Percentiles rank a stretch among this genome's conserved stretches.
Conservation (phyloP, 1,140 invertebrate species). For the Aphelinus atriplicis region DNA sequence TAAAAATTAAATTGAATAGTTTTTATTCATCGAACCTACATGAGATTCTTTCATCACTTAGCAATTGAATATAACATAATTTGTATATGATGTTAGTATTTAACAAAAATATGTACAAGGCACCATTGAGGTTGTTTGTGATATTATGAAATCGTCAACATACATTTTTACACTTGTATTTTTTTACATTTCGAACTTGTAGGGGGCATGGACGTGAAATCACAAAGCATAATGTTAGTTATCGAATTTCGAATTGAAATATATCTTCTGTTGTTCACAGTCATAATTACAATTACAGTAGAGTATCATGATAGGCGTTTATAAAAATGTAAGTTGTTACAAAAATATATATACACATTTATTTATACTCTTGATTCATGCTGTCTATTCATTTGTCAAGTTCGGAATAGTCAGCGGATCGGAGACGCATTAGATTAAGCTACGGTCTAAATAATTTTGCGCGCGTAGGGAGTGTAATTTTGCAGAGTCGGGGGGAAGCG, state of each 20-base stretch:
- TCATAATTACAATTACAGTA: too few species aligned
- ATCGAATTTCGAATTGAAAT: background rate
- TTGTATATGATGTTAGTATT: constrained; percentile 17
- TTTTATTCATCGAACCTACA: constrained; percentile 1
- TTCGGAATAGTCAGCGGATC: too few species aligned
- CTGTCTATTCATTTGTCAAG: too few species aligned
- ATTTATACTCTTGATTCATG: too few species aligned
- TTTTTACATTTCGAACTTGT: background rate
- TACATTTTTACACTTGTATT: constrained; percentile 2
- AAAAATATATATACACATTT: too few species aligned
- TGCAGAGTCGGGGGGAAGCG: too few species aligned
- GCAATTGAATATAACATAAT: constrained; percentile 10
- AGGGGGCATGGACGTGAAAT: background rate
- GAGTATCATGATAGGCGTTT: too few species aligned
- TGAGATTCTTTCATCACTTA: constrained; percentile 26
- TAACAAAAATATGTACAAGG: constrained; percentile 11
- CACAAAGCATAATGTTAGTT: constrained; percentile 6
- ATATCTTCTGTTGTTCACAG: too few species aligned
- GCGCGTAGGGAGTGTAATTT: too few species aligned
- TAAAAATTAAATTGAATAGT: background rate
- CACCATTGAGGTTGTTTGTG: background rate
- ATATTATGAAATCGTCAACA: background rate
- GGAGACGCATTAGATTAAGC: too few species aligned
- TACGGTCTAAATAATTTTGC: background rate
- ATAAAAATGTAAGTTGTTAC: too few species aligned